These are phyloP conservation scores for Physella acuta DNA, from an alignment of 1,140 invertebrate genomes.

Conservation along the genomic window DNA sequence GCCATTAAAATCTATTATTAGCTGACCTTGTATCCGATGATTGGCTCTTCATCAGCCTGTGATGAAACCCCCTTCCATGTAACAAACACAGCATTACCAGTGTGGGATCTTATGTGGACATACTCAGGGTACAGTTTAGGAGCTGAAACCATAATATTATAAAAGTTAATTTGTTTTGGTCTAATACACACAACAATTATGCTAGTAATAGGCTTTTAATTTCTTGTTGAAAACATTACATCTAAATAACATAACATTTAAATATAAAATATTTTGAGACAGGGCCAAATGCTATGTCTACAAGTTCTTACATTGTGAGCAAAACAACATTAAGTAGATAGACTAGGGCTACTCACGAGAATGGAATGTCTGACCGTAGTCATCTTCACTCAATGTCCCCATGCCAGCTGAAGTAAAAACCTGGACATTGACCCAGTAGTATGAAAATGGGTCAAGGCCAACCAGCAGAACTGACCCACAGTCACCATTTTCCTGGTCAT, in stretches of 20 bases:
- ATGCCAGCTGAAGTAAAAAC: slow-evolving; percentile 94
- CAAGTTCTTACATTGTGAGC: too few relatives aligned
- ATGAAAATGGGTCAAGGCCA: slow-evolving; percentile 86
- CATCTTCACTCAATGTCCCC: slow-evolving; percentile 79
- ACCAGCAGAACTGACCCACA: slow-evolving; percentile 75
- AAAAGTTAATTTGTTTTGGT: too few relatives aligned
- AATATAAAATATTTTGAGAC: too few relatives aligned
- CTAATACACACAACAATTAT: too few relatives aligned
- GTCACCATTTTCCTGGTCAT: slow-evolving; percentile 32
- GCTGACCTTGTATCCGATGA: slow-evolving; percentile 43
- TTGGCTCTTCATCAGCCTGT: slow-evolving; percentile 29
- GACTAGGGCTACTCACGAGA: slow-evolving; percentile 27
- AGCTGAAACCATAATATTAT: slow-evolving; percentile 33
- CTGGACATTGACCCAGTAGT: slow-evolving; percentile 93
- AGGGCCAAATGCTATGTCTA: too few relatives aligned
- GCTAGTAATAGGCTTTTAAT: too few relatives aligned
- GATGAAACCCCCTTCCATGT: slow-evolving; percentile 40
- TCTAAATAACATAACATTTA: too few relatives aligned
- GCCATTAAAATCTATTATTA: too few relatives aligned
- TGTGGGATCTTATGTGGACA: slow-evolving; percentile 34
- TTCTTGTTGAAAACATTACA: too few relatives aligned
- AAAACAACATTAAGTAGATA: too few relatives aligned
- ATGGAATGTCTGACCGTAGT: slow-evolving; percentile 23
- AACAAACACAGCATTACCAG: slow-evolving; percentile 28
- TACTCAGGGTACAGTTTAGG: slow-evolving; percentile 38